phyloP scores from a whole-genome alignment of 2,797 vertebrate genomes.

The Neostethus bicornis region DNA sequence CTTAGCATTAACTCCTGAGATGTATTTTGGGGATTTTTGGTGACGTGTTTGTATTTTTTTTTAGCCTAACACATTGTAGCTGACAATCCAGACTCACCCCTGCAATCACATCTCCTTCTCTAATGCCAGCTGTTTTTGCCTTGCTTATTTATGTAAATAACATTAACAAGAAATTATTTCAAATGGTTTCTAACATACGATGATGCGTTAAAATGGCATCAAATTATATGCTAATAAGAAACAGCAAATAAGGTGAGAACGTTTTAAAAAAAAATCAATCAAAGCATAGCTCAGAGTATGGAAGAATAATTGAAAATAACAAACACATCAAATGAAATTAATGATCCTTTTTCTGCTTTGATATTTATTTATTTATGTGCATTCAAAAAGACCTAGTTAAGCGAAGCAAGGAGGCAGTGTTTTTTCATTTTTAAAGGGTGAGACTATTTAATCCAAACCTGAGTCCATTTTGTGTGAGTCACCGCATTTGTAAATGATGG shows the following conservation, averaged over 20 bases:
- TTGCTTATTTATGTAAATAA: constrained; percentile 3
- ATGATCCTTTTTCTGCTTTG: constrained; percentile 15
- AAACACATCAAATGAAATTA: constrained; percentile 37
- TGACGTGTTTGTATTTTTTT: constrained; percentile 17
- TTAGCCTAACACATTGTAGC: constrained; percentile 17
- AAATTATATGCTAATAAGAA: constrained; percentile 8
- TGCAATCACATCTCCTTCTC: constrained; percentile 18
- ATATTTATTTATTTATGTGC: neutral
- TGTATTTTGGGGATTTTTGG: constrained; percentile 1
- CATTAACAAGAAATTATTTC: neutral
- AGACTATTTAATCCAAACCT: constrained; percentile 12
- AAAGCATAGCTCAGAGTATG: neutral
- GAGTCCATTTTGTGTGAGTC: constrained; percentile 21
- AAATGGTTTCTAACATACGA: neutral
- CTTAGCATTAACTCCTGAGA: constrained; percentile 31
- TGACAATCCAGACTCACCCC: constrained; percentile 40
- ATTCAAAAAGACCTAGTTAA: constrained; percentile 23
- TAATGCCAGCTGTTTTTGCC: constrained; percentile 25
- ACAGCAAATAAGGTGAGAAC: neutral
- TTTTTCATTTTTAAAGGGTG: constrained; percentile 24
- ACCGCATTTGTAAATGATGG: constrained; percentile 40
- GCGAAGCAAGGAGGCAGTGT: neutral
- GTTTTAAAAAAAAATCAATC: constrained; percentile 20
- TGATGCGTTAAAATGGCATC: constrained; percentile 17
- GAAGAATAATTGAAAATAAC: constrained; percentile 16